Base-by-base conservation (phyloP, 2,113 vertebrate genomes). In the Leuciscus idus region DNA sequence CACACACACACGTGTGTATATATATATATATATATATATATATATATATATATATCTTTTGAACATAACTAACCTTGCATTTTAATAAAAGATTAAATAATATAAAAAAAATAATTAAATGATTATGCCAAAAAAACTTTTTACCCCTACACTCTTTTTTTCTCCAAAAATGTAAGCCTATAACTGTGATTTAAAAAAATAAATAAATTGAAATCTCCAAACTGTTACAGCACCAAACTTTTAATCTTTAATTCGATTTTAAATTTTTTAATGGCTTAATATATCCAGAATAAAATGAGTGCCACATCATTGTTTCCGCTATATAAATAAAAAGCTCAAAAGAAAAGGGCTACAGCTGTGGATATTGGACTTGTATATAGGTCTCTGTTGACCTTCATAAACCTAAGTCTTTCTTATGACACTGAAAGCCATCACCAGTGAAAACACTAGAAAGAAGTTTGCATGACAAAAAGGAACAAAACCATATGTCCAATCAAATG, bases 331-430 rank as follows among this genome's bases (percentile, higher is more conserved):
- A 74, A 46, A 39, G 0, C 72, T 74, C 5, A n/a, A 43, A 39
- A 26, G 23, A 26, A 74, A 74, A 46, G 2, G 17, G 52, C 52
- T 57, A 19, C 19, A 88, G 52, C 85, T 91, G 91, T 88, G 84
- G 9, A 39, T 11, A 81, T 26, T 48, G 46, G 64, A 62, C 83
- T 84, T 21, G 33, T 39, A 73, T 30, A 21, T 84, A 87, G 48
- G 55, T 57, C 62, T 85, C 68, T 76, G 17, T 75, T 76, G 76
- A 46, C 77, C 68, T 83, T 76, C 30, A 57, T 55, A 36, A n/a
- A 48, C 61, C 30, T 4, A 33, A 33, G 28, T 80, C 17, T 57
- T 82, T 64, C 17, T 50, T 74, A 68, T 59, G 19, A 77, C 21
- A 50, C 26, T 68, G 59, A 70, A 36, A 74, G 48, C n/a, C 30